A percentile compares a stretch with the other conserved stretches of the same genome.
Evolutionary conservation across 2,113 vertebrate genomes (phyloP).

Genomic region (Arvicanthis niloticus): DNA sequence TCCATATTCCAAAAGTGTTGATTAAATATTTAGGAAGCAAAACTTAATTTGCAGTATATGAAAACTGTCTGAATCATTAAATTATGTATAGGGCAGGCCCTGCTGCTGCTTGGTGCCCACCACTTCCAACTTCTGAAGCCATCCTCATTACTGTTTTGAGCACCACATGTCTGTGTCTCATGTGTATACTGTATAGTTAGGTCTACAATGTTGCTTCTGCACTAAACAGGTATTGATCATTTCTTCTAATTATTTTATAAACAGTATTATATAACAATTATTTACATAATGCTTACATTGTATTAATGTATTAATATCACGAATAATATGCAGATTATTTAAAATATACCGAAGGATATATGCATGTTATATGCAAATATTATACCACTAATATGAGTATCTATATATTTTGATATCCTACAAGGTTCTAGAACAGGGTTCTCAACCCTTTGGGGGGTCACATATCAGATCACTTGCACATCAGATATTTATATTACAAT

Average conservation of each 20-base stretch:
- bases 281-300: not conserved
- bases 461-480: not conserved
- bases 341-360: not conserved
- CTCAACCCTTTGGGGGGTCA: not conserved
- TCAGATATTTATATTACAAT: not conserved
- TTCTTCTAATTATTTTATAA: not conserved
- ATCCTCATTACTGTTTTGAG: too few relatives aligned
- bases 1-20: not conserved
- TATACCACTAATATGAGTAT: not conserved
- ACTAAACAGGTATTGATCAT: not conserved
- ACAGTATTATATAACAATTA: not conserved
- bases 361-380: not conserved
- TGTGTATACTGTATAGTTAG: not conserved
- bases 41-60: not conserved
- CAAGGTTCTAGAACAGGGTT: not conserved
- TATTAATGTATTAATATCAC: not conserved
- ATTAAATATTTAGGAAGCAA: not conserved
- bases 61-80: not conserved
- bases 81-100: too few relatives aligned
- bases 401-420: not conserved
- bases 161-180: not conserved
- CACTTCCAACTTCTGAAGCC: too few relatives aligned
- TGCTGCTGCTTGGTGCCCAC: not conserved
- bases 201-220: not conserved
- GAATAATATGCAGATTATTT: not conserved